Base-by-base conservation (phyloP, 2,797 vertebrate species). In the Pseudomugil tenellus region DNA sequence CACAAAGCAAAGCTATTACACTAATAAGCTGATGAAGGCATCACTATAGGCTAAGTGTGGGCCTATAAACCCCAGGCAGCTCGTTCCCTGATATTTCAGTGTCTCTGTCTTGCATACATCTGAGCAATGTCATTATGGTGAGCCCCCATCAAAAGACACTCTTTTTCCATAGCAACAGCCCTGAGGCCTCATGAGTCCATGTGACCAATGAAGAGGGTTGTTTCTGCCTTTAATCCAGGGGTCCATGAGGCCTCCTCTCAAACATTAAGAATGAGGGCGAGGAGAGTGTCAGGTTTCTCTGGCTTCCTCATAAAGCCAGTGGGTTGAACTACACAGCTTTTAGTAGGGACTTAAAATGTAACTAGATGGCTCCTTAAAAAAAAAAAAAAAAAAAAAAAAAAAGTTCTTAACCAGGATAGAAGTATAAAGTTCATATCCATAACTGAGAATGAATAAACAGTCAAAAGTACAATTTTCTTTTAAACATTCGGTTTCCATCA, bases 151-250 rank as follows among this genome's bases (percentile, higher is more conserved):
- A 63, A 46, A 75, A 79, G 72, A 87, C 73, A 78, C 82, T 78
- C 59, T 53, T 85, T 39, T 79, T 83, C 91, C 91, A 91, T 90
- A 85, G 91, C 88, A 93, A 94, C 92, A 88, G 85, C 78, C 78
- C 79, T 2, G 17, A 85, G 86, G 90, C 87, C 87, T 77, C 77
- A 14, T 59, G 76, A 80, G 85, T 72, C 71, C 41, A 43, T 72
- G 81, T 78, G 87, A 72, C 90, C 90, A 89, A 90, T 89, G 80
- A 89, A 84, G 70, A 80, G 76, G 74, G 72, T 68, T 68, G 62
- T 85, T 80, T 88, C 81, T 83, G 82, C 76, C 84, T 91, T 87
- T 84, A 88, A 90, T 91, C 86, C 70, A 63, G 48, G 64, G 69
- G 67, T 81, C 74, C 74, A 80, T 62, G 63, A 73, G 78, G 80